Conservation (phyloP, 2,797 vertebrate species). For the Sebastes umbrosus region DNA sequence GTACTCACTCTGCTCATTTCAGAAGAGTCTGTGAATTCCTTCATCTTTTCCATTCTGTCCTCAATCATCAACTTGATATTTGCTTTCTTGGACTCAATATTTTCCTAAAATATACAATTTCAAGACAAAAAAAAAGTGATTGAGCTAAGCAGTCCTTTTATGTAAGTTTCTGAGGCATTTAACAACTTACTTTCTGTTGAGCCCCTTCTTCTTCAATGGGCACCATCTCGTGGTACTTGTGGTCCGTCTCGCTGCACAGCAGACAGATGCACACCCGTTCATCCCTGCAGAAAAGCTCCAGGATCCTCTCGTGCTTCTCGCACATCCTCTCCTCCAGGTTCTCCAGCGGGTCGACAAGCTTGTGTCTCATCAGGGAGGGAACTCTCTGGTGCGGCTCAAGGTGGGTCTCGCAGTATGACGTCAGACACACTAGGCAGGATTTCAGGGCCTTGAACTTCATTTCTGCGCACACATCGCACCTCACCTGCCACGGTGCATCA, state of each 20-base stretch:
- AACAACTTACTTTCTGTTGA: constrained; percentile 40
- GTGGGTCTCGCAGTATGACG: constrained; percentile 58
- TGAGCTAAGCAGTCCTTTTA: neutral
- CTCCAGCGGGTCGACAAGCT: constrained; percentile 36
- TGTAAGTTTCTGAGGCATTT: neutral
- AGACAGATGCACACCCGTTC: constrained; percentile 62
- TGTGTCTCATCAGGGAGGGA: constrained; percentile 52
- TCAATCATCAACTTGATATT: constrained; percentile 50
- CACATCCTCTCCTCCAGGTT: constrained; percentile 60
- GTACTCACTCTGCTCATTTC: constrained; percentile 45
- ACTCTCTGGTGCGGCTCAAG: constrained; percentile 61
- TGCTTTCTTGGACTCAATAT: constrained; percentile 26
- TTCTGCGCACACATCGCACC: constrained; percentile 49
- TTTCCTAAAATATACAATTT: constrained; percentile 33
- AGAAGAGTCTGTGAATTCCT: constrained; percentile 14
- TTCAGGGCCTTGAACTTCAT: constrained; percentile 29
- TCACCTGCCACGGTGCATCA: neutral
- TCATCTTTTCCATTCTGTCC: constrained; percentile 33
- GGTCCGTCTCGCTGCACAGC: constrained; percentile 49
- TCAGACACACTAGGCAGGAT: constrained; percentile 62
- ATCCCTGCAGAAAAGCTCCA: constrained; percentile 58
- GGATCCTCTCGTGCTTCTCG: constrained; percentile 40
- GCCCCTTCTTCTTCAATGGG: constrained; percentile 48
- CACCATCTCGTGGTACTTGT: constrained; percentile 53
- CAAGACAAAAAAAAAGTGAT: fast-evolving